Percentiles rank a stretch among this genome's conserved stretches.
These are phyloP conservation scores for Leptothorax acervorum DNA, from an alignment of 2,888 invertebrate genomes.

Conservation along the genomic window DNA sequence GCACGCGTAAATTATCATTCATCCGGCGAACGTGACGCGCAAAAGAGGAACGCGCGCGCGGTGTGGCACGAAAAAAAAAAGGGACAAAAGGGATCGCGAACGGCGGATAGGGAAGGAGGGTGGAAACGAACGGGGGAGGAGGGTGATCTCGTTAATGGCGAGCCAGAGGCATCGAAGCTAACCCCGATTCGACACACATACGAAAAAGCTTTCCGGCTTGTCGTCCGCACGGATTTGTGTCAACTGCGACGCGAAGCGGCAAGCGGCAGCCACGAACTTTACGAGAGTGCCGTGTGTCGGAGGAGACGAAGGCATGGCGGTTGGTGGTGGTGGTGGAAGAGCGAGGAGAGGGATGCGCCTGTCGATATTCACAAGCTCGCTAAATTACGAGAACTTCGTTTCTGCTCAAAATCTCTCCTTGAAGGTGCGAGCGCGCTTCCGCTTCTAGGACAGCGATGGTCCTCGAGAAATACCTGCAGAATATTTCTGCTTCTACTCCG, in stretches of 20 bases:
- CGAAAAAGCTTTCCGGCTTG: conserved; percentile 65
- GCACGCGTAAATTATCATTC: conserved; percentile 70
- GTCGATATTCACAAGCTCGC: conserved; percentile 64
- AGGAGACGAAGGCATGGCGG: conserved; percentile 12
- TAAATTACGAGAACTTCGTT: conserved; percentile 67
- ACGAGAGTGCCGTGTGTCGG: conserved; percentile 20
- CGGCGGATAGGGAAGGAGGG: not conserved
- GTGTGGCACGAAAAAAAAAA: conserved; percentile 51
- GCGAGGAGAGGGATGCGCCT: conserved; percentile 53
- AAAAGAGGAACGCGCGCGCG: conserved; percentile 45
- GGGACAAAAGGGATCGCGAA: conserved; percentile 50
- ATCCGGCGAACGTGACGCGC: conserved; percentile 62
- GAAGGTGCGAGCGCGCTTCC: conserved; percentile 46
- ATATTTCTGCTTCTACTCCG: conserved; percentile 23
- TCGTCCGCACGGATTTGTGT: conserved; percentile 66
- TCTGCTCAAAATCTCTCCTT: conserved; percentile 54
- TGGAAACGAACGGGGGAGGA: not conserved
- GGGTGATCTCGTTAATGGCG: conserved; percentile 64
- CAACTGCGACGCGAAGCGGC: conserved; percentile 61
- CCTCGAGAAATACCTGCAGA: conserved; percentile 33
- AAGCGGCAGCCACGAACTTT: conserved; percentile 63
- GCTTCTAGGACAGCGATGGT: conserved; percentile 35
- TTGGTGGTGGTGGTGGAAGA: conserved; percentile 6
- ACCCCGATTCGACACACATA: conserved; percentile 63
- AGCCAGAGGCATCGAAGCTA: conserved; percentile 63